Percentiles rank a stretch among this genome's conserved stretches.
phyloP scores from a whole-genome alignment of 1,140 invertebrate genomes.

The Copidosoma floridanum region DNA sequence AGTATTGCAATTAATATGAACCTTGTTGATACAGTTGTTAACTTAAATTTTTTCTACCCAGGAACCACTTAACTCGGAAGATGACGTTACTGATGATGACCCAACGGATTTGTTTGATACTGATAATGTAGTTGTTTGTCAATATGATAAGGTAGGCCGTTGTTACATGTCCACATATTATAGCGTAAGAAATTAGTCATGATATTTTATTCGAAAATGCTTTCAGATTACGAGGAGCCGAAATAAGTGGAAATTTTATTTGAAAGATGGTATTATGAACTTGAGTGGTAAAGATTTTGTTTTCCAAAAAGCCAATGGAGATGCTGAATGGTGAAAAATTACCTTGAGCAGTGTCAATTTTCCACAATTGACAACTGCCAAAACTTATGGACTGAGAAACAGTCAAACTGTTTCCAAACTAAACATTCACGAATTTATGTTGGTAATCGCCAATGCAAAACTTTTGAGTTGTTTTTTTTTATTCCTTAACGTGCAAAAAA shows the following conservation, averaged over 20 bases:
- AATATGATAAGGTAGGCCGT: constrained; percentile 89
- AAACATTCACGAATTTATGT: constrained; percentile 11
- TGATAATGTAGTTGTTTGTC: constrained; percentile 98
- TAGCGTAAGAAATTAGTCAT: not conserved
- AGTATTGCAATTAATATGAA: constrained; percentile 4
- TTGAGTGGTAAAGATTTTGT: constrained; percentile 96
- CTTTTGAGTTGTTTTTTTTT: constrained; percentile 3
- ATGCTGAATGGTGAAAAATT: constrained; percentile 90
- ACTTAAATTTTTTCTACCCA: constrained; percentile 44
- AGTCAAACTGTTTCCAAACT: constrained; percentile 10
- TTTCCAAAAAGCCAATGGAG: constrained; percentile 97
- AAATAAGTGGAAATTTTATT: constrained; percentile 99
- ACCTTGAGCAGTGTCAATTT: constrained; percentile 4
- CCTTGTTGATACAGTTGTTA: not conserved
- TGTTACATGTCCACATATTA: constrained; percentile 1
- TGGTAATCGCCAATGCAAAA: not conserved
- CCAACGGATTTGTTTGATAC: constrained; percentile 93
- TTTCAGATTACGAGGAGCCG: constrained; percentile 90
- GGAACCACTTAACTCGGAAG: constrained; percentile 93
- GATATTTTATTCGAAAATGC: constrained; percentile 6
- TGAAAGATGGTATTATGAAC: constrained; percentile 99
- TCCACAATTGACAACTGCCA: constrained; percentile 18
- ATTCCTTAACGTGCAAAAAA: constrained; percentile 1
- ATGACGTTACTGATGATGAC: constrained; percentile 97
- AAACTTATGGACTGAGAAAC: constrained; percentile 13